A percentile compares a stretch with the other conserved stretches of the same genome.
phyloP scores from a whole-genome alignment of 1,140 invertebrate species.

The Plutomurus gul region DNA sequence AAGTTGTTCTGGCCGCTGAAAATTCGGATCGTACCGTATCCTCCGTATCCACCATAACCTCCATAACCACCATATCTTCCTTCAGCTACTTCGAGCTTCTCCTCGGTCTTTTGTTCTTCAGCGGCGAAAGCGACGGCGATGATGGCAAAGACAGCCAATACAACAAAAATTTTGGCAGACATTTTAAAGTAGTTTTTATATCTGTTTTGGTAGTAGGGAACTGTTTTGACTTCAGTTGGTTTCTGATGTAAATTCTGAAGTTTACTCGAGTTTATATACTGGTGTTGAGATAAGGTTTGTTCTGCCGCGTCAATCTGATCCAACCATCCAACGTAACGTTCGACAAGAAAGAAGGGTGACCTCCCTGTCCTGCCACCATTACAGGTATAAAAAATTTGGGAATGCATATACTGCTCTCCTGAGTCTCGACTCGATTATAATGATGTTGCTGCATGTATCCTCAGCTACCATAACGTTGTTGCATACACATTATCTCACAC shows the following conservation, averaged over 20 bases:
- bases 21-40: neutral
- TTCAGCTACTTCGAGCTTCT: neutral
- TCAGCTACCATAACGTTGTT: no score
- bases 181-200: neutral
- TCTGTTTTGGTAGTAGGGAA: neutral
- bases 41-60: constrained; percentile 14
- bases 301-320: neutral
- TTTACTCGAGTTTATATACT: constrained; percentile 6
- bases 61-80: neutral
- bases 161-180: constrained; percentile 3
- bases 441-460: no score
- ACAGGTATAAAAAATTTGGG: no score
- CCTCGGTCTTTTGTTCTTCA: neutral
- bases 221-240: neutral
- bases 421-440: no score
- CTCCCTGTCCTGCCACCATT: no score
- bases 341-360: neutral
- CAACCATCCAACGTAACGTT: neutral
- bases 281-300: neutral
- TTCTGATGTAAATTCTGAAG: neutral
- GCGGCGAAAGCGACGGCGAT: neutral
- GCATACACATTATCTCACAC: no score
- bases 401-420: no score
- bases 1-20: neutral
- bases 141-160: constrained; percentile 1